These are phyloP conservation scores for Myiozetetes cayanensis DNA, from an alignment of 2,113 vertebrate species.

Conservation along the genomic window DNA sequence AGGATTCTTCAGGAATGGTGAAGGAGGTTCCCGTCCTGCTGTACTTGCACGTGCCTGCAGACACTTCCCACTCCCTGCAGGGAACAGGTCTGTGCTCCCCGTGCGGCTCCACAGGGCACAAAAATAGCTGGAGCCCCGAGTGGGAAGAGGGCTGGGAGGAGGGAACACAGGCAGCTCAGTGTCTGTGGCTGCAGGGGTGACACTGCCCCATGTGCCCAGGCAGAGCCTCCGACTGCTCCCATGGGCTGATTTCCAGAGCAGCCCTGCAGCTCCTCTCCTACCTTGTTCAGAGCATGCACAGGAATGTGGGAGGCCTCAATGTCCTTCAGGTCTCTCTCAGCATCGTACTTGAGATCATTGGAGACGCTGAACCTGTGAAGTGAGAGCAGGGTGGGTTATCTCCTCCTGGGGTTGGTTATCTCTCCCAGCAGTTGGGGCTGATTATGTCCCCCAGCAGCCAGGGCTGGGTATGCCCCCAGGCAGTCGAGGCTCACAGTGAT, in stretches of 20 bases:
- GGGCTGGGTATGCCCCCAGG: background rate
- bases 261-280: conserved; percentile 20
- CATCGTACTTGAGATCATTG: conserved; percentile 96
- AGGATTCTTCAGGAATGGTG: background rate
- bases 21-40: background rate
- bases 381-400: background rate
- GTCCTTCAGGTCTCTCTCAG: conserved; percentile 96
- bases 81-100: background rate
- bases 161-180: background rate
- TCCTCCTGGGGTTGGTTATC: background rate
- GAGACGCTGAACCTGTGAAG: conserved; percentile 94
- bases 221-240: background rate
- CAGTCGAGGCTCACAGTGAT: background rate
- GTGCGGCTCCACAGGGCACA: background rate
- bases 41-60: background rate
- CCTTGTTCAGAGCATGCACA: conserved; percentile 98
- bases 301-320: conserved; percentile 87
- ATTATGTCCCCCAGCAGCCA: background rate
- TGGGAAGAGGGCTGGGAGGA: background rate
- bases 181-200: background rate
- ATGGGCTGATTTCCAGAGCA: background rate
- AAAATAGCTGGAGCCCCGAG: background rate
- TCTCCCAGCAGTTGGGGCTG: background rate
- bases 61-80: background rate
- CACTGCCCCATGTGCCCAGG: background rate